These are phyloP conservation scores for Marisa cornuarietis DNA, from an alignment of 1,140 invertebrate genomes.

Conservation along the genomic window DNA sequence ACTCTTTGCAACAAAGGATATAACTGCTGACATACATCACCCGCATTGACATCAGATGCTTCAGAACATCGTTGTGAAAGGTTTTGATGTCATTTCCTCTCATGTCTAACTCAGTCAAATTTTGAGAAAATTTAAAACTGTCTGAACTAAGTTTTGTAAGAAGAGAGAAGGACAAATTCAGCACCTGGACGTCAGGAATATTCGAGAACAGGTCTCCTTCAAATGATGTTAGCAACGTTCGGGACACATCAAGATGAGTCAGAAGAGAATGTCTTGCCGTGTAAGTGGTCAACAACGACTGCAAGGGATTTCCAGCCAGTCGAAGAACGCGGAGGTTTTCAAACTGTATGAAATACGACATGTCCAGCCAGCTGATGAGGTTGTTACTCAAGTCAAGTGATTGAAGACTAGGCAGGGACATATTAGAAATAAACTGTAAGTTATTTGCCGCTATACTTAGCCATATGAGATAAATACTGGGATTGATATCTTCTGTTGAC, in stretches of 20 bases:
- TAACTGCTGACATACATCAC: conserved; percentile 21
- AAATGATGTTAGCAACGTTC: neutral
- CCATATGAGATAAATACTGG: neutral
- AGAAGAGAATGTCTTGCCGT: neutral
- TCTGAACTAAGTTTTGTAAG: conserved; percentile 3
- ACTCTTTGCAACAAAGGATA: conserved; percentile 29
- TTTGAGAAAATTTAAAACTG: neutral
- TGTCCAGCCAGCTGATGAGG: neutral
- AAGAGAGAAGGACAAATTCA: neutral
- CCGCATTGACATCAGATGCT: neutral
- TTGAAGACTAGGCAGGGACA: neutral
- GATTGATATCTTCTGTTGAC: neutral
- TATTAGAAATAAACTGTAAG: neutral
- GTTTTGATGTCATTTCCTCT: conserved; percentile 17
- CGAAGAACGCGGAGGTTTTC: conserved; percentile 5
- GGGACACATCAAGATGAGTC: neutral
- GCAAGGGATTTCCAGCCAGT: neutral
- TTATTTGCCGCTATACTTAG: neutral
- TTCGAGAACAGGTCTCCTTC: neutral
- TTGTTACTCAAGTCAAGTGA: conserved; percentile 19
- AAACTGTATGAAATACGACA: neutral
- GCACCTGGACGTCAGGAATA: neutral
- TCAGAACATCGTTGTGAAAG: conserved; percentile 17
- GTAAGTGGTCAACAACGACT: neutral
- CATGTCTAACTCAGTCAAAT: conserved; percentile 3